These are phyloP conservation scores for Drosophila koepferae DNA, from an alignment of 2,888 invertebrate species.

Conservation along the genomic window DNA sequence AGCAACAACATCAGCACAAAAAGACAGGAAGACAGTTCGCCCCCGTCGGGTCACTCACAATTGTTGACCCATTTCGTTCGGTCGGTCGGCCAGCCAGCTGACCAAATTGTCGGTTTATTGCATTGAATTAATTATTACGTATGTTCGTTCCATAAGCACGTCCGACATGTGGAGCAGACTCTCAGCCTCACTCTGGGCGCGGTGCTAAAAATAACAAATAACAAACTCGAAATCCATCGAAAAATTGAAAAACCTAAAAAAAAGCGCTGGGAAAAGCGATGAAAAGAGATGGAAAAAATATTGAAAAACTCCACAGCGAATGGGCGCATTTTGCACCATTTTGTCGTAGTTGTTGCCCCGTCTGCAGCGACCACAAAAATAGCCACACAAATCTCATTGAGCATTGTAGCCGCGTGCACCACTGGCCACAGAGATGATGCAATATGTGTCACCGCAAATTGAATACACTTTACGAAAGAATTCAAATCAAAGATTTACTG, in stretches of 20 bases:
- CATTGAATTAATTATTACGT: constrained; percentile 77
- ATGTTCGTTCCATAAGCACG: constrained; percentile 52
- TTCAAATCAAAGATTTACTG: not conserved
- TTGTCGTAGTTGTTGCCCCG: constrained; percentile 68
- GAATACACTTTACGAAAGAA: constrained; percentile 25
- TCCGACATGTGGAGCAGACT: constrained; percentile 46
- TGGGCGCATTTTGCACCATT: constrained; percentile 71
- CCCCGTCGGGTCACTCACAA: constrained; percentile 57
- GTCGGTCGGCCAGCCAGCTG: constrained; percentile 26
- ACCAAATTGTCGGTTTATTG: constrained; percentile 66
- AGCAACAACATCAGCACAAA: constrained; percentile 53
- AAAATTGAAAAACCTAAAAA: constrained; percentile 34
- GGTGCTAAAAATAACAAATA: constrained; percentile 55
- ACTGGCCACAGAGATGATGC: constrained; percentile 45
- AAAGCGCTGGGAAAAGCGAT: constrained; percentile 44
- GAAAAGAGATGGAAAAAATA: constrained; percentile 57
- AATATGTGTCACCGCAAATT: constrained; percentile 7
- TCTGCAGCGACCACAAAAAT: constrained; percentile 72
- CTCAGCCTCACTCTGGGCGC: constrained; percentile 29
- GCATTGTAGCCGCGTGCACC: constrained; percentile 66
- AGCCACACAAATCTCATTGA: constrained; percentile 78
- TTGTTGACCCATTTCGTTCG: constrained; percentile 74
- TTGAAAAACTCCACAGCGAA: constrained; percentile 66
- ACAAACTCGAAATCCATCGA: constrained; percentile 27
- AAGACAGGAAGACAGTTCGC: constrained; percentile 69